Evolutionary conservation across 2,797 vertebrate genomes (phyloP).

Genomic region (Sebastes glaucus): DNA sequence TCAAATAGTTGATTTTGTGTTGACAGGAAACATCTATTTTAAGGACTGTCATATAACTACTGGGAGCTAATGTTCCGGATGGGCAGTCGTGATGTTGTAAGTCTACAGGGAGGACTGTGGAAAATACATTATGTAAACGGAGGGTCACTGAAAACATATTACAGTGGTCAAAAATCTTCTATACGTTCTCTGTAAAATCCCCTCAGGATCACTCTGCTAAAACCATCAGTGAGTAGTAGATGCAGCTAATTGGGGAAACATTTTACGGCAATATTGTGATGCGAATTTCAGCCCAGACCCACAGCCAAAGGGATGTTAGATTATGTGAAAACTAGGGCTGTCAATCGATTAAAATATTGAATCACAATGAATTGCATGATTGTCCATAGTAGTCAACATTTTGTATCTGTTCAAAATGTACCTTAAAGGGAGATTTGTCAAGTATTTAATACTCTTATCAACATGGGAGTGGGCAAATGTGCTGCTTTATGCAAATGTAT

Average conservation of each 20-base stretch:
- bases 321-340: not conserved
- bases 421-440: too few species aligned
- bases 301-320: not conserved
- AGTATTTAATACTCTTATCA: too few species aligned
- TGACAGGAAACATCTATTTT: conserved; percentile 34
- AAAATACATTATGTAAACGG: conserved; percentile 30
- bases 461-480: rapidly evolving
- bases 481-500: too few species aligned
- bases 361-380: too few species aligned
- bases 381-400: too few species aligned
- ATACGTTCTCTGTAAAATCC: conserved; percentile 9
- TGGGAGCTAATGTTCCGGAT: not conserved
- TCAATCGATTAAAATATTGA: not conserved
- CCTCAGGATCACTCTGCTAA: conserved; percentile 13
- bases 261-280: not conserved
- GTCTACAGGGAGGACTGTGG: conserved; percentile 36
- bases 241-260: not conserved
- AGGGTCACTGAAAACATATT: conserved; percentile 21
- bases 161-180: not conserved
- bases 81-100: conserved; percentile 1
- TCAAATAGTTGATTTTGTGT: not conserved
- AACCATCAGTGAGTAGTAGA: conserved; percentile 28
- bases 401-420: too few species aligned
- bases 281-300: not conserved
- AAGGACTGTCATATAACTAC: not conserved